These are phyloP conservation scores for Musca vetustissima DNA, from an alignment of 1,140 invertebrate genomes.

Conservation along the genomic window DNA sequence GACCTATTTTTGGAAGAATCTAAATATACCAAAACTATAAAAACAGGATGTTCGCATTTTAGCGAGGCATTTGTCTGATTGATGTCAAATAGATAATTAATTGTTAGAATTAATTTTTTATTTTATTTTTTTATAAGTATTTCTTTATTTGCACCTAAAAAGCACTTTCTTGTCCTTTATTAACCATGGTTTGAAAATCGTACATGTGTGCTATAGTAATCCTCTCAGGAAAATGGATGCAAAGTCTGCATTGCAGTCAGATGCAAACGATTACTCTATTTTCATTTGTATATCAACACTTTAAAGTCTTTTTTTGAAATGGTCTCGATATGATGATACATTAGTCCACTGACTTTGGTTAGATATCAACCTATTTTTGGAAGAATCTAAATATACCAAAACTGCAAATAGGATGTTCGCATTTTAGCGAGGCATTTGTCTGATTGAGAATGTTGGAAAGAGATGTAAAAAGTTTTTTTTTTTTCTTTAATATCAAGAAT, in stretches of 20 bases:
- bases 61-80: slow-evolving; percentile 21
- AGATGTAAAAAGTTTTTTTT: no score
- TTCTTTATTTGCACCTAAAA: slow-evolving; percentile 14
- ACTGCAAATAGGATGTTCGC: slow-evolving; percentile 37
- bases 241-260: no score
- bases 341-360: slow-evolving; percentile 33
- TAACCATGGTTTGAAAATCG: no score
- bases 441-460: slow-evolving; percentile 29
- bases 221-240: background rate
- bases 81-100: background rate
- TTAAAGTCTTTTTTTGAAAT: no score
- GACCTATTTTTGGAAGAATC: background rate
- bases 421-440: slow-evolving; percentile 49
- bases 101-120: no score
- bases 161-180: no score
- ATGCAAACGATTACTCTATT: no score
- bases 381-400: slow-evolving; percentile 27
- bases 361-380: slow-evolving; percentile 41
- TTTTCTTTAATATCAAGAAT: no score
- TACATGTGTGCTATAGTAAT: background rate
- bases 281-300: no score
- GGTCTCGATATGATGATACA: slow-evolving; percentile 35
- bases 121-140: background rate
- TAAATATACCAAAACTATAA: background rate
- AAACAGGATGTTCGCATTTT: background rate